Conservation (phyloP, 2,888 invertebrate species). For the Lithosia quadra region DNA sequence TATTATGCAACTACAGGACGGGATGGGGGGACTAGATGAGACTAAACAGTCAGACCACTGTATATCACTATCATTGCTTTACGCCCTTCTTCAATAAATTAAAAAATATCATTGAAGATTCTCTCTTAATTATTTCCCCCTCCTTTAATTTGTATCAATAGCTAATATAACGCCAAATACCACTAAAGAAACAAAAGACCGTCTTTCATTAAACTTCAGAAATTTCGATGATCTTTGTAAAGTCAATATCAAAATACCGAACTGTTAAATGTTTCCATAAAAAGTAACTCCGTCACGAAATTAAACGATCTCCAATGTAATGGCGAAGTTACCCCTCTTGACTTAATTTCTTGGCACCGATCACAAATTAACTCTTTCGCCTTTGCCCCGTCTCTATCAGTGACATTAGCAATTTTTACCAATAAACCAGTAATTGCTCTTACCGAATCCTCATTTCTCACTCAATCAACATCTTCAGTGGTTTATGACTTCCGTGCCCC, state of each 20-base stretch:
- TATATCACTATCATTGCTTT: neutral
- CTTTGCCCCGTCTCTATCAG: conserved; percentile 37
- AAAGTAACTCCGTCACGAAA: conserved; percentile 18
- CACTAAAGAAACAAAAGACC: neutral
- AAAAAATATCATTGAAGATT: neutral
- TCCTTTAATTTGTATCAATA: neutral
- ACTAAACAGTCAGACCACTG: too few relatives aligned
- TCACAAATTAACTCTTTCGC: conserved; percentile 65
- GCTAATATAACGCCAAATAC: neutral
- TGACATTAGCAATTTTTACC: conserved; percentile 76
- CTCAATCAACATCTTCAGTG: conserved; percentile 71
- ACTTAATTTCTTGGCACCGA: conserved; percentile 52
- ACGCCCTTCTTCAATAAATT: too few relatives aligned
- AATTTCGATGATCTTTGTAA: neutral
- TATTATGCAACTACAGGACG: too few relatives aligned
- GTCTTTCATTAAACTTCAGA: neutral
- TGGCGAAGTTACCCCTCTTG: conserved; percentile 26
- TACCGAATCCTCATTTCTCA: conserved; percentile 67
- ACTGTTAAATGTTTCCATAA: conserved; percentile 14
- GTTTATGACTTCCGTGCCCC: conserved; percentile 66
- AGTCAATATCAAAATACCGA: conserved; percentile 13
- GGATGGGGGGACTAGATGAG: too few relatives aligned
- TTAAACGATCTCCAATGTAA: conserved; percentile 27
- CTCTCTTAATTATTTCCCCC: neutral
- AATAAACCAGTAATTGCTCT: conserved; percentile 68